phyloP scores from a whole-genome alignment of 2,113 vertebrate genomes.

The Gallinago media region DNA sequence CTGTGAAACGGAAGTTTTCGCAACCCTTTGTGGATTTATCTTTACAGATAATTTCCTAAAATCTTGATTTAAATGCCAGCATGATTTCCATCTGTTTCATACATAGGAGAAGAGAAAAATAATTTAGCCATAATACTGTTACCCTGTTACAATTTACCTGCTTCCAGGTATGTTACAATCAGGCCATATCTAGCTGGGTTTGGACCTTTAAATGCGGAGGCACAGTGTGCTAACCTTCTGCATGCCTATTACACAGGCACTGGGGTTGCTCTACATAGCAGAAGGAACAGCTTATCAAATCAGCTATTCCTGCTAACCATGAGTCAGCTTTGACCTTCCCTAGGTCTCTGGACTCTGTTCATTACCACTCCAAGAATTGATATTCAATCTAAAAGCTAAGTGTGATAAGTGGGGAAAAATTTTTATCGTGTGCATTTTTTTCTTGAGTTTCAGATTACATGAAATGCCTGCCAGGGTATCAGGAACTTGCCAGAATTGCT shows the following conservation, averaged over 20 bases:
- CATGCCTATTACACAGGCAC: fast-evolving
- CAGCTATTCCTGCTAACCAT: conserved; percentile 3
- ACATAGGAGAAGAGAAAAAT: background rate
- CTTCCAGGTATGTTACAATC: background rate
- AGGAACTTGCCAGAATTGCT: background rate
- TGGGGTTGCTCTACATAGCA: background rate
- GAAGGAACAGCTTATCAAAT: conserved; percentile 31
- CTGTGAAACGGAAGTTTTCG: background rate
- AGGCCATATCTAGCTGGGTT: background rate
- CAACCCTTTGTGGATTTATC: background rate
- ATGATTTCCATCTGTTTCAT: background rate
- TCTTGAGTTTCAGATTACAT: background rate
- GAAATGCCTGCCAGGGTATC: background rate
- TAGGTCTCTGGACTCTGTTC: conserved; percentile 2
- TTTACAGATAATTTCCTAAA: background rate
- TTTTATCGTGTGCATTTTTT: background rate
- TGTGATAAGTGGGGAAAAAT: background rate
- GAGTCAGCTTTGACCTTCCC: conserved; percentile 55
- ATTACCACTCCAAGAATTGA: background rate
- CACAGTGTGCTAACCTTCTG: background rate
- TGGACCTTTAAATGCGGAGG: background rate
- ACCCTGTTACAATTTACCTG: background rate
- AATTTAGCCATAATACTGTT: background rate
- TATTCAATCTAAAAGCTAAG: background rate
- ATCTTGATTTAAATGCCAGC: background rate